phyloP scores from a whole-genome alignment of 2,888 invertebrate species.

The Nipponacmea schrenckii region DNA sequence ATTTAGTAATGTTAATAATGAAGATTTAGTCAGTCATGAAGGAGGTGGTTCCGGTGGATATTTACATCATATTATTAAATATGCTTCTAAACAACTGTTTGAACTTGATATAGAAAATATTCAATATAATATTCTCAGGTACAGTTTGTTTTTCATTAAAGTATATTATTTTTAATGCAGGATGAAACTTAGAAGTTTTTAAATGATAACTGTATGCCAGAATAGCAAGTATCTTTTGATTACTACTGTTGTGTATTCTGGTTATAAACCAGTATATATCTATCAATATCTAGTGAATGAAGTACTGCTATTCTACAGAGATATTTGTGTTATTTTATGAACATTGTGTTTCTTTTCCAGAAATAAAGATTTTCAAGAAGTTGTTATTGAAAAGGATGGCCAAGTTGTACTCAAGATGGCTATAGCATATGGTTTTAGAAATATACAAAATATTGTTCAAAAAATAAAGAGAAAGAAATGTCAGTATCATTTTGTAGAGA shows the following conservation, averaged over 20 bases:
- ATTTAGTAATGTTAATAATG: slow-evolving; percentile 27
- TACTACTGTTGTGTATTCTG: background rate
- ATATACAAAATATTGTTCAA: slow-evolving; percentile 97
- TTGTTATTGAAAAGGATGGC: slow-evolving; percentile 75
- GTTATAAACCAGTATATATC: background rate
- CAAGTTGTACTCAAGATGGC: slow-evolving; percentile 83
- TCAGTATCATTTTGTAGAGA: slow-evolving; percentile 93
- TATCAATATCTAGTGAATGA: background rate
- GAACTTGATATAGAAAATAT: slow-evolving; percentile 57
- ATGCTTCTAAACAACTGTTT: slow-evolving; percentile 83
- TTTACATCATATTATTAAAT: slow-evolving; percentile 85
- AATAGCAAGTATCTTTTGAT: no score
- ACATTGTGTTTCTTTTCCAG: slow-evolving; percentile 69
- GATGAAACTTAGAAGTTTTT: no score
- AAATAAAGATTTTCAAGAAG: slow-evolving; percentile 92
- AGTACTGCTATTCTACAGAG: background rate
- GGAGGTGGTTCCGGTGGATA: slow-evolving; percentile 84
- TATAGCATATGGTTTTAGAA: slow-evolving; percentile 94
- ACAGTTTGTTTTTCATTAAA: background rate
- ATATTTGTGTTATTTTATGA: no score
- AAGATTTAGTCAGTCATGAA: slow-evolving; percentile 42
- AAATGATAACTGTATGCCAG: no score
- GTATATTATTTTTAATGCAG: no score
- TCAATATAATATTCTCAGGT: slow-evolving; percentile 62
- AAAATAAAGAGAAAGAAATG: slow-evolving; percentile 92